phyloP scores from a whole-genome alignment of 92 coral and sea anemone species.

The Paragorgia papillata region DNA sequence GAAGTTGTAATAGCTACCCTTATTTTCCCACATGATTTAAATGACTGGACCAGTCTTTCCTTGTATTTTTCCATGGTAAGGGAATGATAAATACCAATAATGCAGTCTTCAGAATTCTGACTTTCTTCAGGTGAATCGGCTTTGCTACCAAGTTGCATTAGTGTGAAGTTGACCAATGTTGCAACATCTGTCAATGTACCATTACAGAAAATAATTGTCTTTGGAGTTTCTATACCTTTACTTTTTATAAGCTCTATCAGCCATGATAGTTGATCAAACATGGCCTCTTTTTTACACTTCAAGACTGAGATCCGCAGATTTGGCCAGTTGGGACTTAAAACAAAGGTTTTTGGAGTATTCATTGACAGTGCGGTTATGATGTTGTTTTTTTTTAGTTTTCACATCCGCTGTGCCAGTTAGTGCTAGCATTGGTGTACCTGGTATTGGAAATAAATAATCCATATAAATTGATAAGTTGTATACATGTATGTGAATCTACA shows the following conservation, averaged over 20 bases:
- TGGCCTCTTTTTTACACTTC: constrained; percentile 49
- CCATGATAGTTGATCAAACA: constrained; percentile 40
- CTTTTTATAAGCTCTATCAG: constrained; percentile 44
- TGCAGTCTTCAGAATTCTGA: constrained; percentile 34
- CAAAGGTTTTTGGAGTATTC: constrained; percentile 11
- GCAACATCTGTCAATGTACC: constrained; percentile 56
- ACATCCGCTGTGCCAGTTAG: constrained; percentile 57
- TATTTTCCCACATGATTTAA: constrained; percentile 33
- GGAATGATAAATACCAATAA: constrained; percentile 60
- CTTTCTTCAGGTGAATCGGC: constrained; percentile 44
- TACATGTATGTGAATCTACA: no score
- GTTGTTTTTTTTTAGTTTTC: constrained; percentile 25
- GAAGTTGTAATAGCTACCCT: constrained; percentile 40
- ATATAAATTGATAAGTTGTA: background rate
- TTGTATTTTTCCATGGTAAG: constrained; percentile 47
- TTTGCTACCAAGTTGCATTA: constrained; percentile 44
- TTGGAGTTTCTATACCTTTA: constrained; percentile 48
- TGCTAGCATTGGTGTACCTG: no score
- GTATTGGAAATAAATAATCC: constrained; percentile 15
- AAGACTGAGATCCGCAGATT: constrained; percentile 55
- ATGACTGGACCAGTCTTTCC: constrained; percentile 38
- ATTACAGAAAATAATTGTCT: constrained; percentile 62
- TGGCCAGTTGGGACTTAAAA: constrained; percentile 55
- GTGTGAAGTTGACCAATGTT: constrained; percentile 13
- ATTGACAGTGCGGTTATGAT: constrained; percentile 14